Base-by-base conservation (phyloP, 2,797 vertebrate species). In the Psittacula echo region DNA sequence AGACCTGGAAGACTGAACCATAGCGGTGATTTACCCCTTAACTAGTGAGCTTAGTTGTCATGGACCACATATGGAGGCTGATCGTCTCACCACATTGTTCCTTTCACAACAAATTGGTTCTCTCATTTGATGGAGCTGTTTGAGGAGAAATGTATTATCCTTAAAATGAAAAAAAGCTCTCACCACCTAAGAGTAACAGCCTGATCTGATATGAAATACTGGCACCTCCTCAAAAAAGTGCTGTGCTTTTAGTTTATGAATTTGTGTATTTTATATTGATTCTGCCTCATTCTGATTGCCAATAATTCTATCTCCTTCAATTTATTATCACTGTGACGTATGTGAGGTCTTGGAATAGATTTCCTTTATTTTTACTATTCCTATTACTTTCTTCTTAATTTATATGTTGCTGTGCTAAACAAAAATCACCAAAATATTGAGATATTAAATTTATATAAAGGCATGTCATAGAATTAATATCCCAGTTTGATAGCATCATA, bases 221-320 rank as follows among this genome's bases (percentile, higher is more conserved):
- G 18, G 6, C 14, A 70, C 21, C 19, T 72, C 26, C 62, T 78
- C 3, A 7, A 80, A 24, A 72, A 80, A 86, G 34, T 62, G 21
- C 11, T 76, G 14, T 14, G 17, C 34, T 78, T 87, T 72, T 30
- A 67, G 37, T 88, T 93, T 80, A 74, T 80, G 37, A 79, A 82
- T 88, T 92, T 78, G 32, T 84, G 48, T 27, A 23, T 78, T 94
- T 90, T 71, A 11, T 65, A 94, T 89, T 81, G 88, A 90, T 96
- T 86, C 50, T 68, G 34, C 26, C 27, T 93, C 60, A 78, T 90
- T 81, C 30, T 90, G 12, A 64, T 81, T 58, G 64, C 58, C 13
- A 78, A 41, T 81, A 78, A 65, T 58, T 90, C 77, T 45, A 56
- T 68, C 26, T 47, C 17, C 13, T 42, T 81, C 29, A 29, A 41